A percentile compares a stretch with the other conserved stretches of the same genome.
Conservation (phyloP, 2,888 invertebrate genomes). For the Dynastes tityus region DNA sequence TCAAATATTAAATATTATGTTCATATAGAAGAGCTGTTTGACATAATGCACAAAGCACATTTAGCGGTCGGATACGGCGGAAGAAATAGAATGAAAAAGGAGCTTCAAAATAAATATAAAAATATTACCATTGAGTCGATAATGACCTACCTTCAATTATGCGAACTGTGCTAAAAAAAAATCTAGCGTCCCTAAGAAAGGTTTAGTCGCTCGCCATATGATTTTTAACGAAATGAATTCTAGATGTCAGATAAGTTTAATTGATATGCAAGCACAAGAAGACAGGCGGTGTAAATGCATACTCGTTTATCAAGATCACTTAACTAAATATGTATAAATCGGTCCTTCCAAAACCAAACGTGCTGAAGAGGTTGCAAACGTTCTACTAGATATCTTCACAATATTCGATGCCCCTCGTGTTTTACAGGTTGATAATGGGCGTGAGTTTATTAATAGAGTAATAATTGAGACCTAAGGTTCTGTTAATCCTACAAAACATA, state of each 20-base stretch:
- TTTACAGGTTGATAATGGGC: conserved; percentile 51
- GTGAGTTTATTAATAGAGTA: no score
- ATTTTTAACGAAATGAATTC: neutral
- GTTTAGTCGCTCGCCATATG: conserved; percentile 7
- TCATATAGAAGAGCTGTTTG: neutral
- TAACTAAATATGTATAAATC: conserved; percentile 63
- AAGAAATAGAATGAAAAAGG: conserved; percentile 21
- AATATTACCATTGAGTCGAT: neutral
- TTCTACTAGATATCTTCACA: conserved; percentile 56
- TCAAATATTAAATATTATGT: neutral
- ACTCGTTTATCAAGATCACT: conserved; percentile 50
- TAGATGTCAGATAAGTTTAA: conserved; percentile 45
- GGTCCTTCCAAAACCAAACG: conserved; percentile 60
- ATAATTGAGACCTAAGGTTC: no score
- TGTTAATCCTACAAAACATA: no score
- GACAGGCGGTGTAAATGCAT: conserved; percentile 61
- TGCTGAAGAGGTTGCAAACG: conserved; percentile 62
- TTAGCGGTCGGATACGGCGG: neutral
- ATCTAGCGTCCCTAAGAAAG: neutral
- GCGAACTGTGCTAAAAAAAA: conserved; percentile 13
- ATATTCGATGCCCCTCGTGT: conserved; percentile 56
- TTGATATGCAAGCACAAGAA: conserved; percentile 60
- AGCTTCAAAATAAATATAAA: conserved; percentile 9
- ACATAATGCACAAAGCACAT: conserved; percentile 5
- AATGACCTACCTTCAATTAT: conserved; percentile 10